Base-by-base conservation (phyloP, 1,140 invertebrate genomes). In the Scylla paramamosain region DNA sequence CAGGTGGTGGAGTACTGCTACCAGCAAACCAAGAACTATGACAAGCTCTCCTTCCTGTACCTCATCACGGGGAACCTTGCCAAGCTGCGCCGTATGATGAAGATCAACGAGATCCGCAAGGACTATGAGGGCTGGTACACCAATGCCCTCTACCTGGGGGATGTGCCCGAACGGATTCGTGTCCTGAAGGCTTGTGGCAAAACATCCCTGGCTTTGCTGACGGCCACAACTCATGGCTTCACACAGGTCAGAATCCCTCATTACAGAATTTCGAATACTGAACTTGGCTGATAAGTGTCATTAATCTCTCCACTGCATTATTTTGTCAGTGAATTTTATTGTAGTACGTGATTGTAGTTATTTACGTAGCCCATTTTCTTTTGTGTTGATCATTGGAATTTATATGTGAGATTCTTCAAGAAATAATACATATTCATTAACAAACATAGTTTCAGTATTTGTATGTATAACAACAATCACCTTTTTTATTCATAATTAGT, bases 21-120 rank as follows among this genome's bases (percentile, higher is more conserved):
- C 97, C 99, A 99, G 97, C 98, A 99, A 96, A 99, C 99, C 6
- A 99, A 99, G 97, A 99, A 99, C 97, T 99, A 99, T 97, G 99
- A 99, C 97, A 99, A 99, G 97, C 97, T 99, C 0, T 98, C 99
- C 6, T 99, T 99, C 97, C 97, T 99, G 12, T 99, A 99, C 97
- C 97, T 99, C 8, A 99, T 99, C 95, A 99, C 99, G 59, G 99
- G 99, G 29, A 99, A 99, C 97, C 97, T 99, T 96, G 99, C 99
- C 86, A 99, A 99, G 97, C 97, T 99, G 88, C 98, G 98, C 91
- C 99, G 99, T 97, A 99, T 99, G 99, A 99, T 99, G 97, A 99
- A 99, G 97, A 99, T 99, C 96, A 99, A 99, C 0, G 99, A 99
- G 97, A 99, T 99, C 67, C 97, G 99, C 16, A 99, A 99, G 97